These are phyloP conservation scores for Threskiornis aethiopicus DNA, from an alignment of 2,797 vertebrate species.

Conservation along the genomic window DNA sequence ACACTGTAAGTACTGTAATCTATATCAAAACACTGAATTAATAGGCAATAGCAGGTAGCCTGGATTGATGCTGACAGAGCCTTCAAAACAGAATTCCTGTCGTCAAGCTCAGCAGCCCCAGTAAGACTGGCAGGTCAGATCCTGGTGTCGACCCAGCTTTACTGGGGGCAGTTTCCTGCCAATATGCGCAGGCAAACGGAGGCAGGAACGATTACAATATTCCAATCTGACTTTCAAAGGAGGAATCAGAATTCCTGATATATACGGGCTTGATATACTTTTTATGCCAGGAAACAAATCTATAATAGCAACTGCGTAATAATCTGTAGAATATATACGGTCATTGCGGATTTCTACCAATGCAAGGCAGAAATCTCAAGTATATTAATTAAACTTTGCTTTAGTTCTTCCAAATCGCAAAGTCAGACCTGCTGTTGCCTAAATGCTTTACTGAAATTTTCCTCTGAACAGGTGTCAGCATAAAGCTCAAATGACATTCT, in stretches of 20 bases:
- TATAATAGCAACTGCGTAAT: neutral
- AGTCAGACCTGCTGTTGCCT: conserved; percentile 3
- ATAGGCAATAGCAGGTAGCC: neutral
- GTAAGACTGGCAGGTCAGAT: neutral
- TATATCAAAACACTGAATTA: neutral
- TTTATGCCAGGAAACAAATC: neutral
- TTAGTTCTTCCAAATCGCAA: neutral
- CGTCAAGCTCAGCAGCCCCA: neutral
- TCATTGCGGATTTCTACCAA: neutral
- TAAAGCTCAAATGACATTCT: conserved; percentile 24
- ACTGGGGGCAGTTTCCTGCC: neutral
- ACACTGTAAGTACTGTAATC: neutral
- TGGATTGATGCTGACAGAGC: neutral
- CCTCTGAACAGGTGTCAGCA: conserved; percentile 49
- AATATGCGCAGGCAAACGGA: fast-evolving
- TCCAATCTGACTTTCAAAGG: neutral
- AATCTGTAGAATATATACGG: neutral
- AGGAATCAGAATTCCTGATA: neutral
- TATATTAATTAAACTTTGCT: neutral
- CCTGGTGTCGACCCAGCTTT: neutral
- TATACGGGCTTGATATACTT: neutral
- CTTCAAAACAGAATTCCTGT: neutral
- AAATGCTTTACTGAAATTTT: neutral
- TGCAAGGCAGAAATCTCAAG: neutral
- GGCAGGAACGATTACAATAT: neutral